These are phyloP conservation scores for Craseonycteris thonglongyai DNA, from an alignment of 2,113 vertebrate species.

Conservation along the genomic window DNA sequence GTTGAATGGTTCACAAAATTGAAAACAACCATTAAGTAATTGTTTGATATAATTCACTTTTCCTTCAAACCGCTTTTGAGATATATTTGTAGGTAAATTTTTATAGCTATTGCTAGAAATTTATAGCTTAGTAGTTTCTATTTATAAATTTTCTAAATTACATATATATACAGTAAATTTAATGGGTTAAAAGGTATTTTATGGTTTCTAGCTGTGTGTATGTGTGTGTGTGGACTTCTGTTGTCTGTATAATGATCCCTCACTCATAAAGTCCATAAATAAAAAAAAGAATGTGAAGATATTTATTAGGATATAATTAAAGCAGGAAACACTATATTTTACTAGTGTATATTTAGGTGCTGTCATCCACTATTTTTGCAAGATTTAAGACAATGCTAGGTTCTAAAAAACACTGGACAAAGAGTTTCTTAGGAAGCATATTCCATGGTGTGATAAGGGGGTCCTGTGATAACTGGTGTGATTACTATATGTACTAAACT, in stretches of 20 bases:
- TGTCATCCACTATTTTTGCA: not conserved
- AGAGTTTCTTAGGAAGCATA: not conserved
- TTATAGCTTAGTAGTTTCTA: conserved; percentile 13
- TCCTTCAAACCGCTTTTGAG: not conserved
- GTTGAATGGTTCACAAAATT: not conserved
- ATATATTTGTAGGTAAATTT: conserved; percentile 22
- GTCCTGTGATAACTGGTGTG: not conserved
- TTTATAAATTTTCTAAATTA: not conserved
- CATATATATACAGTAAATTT: not conserved
- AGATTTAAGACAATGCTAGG: not conserved
- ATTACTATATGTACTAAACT: not conserved
- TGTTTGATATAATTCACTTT: not conserved
- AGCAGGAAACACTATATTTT: not conserved
- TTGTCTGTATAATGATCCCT: not conserved
- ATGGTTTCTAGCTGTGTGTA: not conserved
- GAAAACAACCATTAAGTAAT: not conserved
- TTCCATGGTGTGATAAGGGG: not conserved
- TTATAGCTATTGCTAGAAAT: conserved; percentile 8
- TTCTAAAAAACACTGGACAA: not conserved
- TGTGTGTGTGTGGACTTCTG: not conserved
- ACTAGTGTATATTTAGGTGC: not conserved
- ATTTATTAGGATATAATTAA: conserved; percentile 14
- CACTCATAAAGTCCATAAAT: not conserved
- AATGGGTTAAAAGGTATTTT: conserved; percentile 11
- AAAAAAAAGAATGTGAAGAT: conserved; percentile 10